Conservation (phyloP, 2,113 vertebrate genomes). For the Prolemur simus region DNA sequence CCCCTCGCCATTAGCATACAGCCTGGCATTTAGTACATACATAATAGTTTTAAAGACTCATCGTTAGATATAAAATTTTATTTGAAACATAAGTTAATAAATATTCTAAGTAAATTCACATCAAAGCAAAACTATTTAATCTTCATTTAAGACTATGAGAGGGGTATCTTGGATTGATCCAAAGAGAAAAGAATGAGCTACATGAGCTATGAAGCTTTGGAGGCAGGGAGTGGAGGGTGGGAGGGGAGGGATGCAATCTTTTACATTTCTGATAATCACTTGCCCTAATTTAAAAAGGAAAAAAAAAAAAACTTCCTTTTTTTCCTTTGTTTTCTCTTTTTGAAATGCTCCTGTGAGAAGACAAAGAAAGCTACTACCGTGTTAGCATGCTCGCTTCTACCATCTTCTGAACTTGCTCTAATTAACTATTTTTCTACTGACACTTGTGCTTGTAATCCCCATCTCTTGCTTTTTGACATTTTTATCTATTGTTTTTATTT, state of each 20-base stretch:
- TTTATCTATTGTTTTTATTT: constrained; percentile 15
- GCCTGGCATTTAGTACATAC: background rate
- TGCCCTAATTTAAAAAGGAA: background rate
- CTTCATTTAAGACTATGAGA: background rate
- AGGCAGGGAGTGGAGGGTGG: rapidly evolving
- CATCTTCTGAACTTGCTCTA: background rate
- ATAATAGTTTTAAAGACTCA: background rate
- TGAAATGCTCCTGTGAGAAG: background rate
- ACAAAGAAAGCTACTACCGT: background rate
- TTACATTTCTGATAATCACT: background rate
- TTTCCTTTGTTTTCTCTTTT: background rate
- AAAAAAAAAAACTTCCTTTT: background rate
- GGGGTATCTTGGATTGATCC: background rate
- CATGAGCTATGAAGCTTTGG: background rate
- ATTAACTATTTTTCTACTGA: background rate
- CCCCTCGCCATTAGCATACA: background rate
- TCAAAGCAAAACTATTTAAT: background rate
- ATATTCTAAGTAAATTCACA: background rate
- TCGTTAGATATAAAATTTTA: background rate
- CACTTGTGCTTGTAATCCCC: background rate
- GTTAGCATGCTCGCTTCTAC: background rate
- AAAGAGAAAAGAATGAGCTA: background rate
- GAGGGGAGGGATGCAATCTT: background rate
- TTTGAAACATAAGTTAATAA: constrained; percentile 2
- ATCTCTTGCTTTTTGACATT: background rate